These are phyloP conservation scores for Vimba vimba DNA, from an alignment of 2,113 vertebrate species.

Conservation along the genomic window DNA sequence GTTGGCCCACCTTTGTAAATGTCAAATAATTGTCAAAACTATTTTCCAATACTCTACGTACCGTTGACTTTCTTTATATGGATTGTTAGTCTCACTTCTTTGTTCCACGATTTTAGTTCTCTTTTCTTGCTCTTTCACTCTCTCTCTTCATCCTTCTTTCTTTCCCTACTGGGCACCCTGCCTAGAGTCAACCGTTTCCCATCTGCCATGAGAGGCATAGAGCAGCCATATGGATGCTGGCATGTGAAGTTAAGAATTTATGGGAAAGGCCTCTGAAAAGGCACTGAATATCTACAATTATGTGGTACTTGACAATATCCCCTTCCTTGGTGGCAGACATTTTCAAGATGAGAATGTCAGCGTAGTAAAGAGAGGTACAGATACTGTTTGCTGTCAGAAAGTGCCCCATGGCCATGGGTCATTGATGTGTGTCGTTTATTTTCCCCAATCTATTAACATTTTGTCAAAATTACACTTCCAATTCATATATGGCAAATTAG, in stretches of 20 bases:
- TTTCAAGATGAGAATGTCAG: background rate
- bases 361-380: background rate
- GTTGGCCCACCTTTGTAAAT: background rate
- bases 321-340: background rate
- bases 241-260: slow-evolving; percentile 41
- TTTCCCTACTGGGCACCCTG: slow-evolving; percentile 27
- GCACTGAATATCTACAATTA: background rate
- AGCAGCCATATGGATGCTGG: slow-evolving; percentile 49
- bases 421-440: background rate
- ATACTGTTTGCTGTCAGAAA: background rate
- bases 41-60: background rate
- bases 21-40: background rate
- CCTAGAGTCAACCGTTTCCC: slow-evolving; percentile 49
- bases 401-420: background rate
- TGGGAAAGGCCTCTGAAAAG: background rate
- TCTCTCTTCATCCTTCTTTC: background rate
- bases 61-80: background rate
- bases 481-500: too few species aligned
- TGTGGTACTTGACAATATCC: background rate
- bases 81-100: background rate
- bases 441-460: background rate
- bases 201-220: slow-evolving; percentile 51
- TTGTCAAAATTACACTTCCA: background rate
- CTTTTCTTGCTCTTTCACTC: background rate
- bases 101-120: slow-evolving; percentile 12